Evolutionary conservation across 1,140 invertebrate species (phyloP).

Genomic region (Bacillus rossius): DNA sequence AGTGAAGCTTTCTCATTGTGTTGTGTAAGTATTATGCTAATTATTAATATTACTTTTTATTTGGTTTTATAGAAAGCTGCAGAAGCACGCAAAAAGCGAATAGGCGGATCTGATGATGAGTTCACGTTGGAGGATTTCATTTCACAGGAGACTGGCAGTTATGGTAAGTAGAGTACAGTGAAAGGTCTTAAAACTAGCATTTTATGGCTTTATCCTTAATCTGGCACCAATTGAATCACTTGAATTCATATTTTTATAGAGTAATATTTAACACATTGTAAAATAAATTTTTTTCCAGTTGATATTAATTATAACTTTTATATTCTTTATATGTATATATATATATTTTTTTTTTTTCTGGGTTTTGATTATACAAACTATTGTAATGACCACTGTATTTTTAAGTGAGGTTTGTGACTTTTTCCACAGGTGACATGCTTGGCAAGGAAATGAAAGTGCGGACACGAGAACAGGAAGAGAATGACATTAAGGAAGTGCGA

Average conservation of each 20-base stretch:
- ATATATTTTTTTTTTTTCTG: too few species aligned
- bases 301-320: too few species aligned
- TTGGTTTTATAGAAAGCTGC: constrained; percentile 14
- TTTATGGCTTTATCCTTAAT: too few species aligned
- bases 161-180: not conserved
- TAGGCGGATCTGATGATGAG: constrained; percentile 11
- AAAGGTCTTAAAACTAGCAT: not conserved
- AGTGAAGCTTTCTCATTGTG: not conserved
- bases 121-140: constrained; percentile 11
- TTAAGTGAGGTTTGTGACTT: too few species aligned
- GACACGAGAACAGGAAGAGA: constrained; percentile 14
- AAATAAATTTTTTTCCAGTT: too few species aligned
- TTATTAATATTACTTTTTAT: too few species aligned
- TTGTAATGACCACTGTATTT: too few species aligned
- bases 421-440: constrained; percentile 11
- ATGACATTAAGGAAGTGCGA: constrained; percentile 13
- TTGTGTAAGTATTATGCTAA: too few species aligned
- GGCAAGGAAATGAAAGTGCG: constrained; percentile 12
- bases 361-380: too few species aligned
- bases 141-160: not conserved
- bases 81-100: constrained; percentile 8
- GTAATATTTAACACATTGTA: not conserved
- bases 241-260: too few species aligned
- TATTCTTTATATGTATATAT: too few species aligned
- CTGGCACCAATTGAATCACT: too few species aligned